A percentile compares a stretch with the other conserved stretches of the same genome.
Evolutionary conservation across 2,888 invertebrate species (phyloP).

Genomic region (Seira ritae): DNA sequence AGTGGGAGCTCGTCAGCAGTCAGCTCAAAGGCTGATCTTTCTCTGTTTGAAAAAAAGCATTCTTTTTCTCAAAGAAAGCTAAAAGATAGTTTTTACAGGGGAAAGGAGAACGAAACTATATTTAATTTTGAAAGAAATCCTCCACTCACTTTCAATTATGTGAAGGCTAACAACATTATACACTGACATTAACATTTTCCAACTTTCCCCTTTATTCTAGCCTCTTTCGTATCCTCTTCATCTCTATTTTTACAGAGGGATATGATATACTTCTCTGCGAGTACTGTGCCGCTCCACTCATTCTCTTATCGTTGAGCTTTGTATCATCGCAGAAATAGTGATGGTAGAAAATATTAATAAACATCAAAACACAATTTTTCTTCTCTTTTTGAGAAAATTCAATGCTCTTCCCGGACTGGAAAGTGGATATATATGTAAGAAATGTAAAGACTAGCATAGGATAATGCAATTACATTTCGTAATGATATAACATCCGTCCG

Average conservation of each 20-base stretch:
- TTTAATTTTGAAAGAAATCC: slow-evolving; percentile 67
- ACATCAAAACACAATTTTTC: neutral
- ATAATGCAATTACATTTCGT: neutral
- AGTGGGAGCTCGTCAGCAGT: slow-evolving; percentile 40
- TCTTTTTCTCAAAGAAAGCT: neutral
- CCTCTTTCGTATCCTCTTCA: slow-evolving; percentile 38
- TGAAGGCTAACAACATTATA: slow-evolving; percentile 67
- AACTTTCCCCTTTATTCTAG: slow-evolving; percentile 59
- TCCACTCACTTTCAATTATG: slow-evolving; percentile 68
- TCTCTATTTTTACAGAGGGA: too few species aligned
- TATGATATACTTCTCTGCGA: neutral
- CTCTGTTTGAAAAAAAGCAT: slow-evolving; percentile 20
- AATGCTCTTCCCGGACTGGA: too few species aligned
- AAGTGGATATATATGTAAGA: too few species aligned
- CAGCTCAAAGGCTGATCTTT: slow-evolving; percentile 64
- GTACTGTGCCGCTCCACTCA: slow-evolving; percentile 22
- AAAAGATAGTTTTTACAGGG: slow-evolving; percentile 14
- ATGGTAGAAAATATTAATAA: neutral
- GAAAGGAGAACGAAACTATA: slow-evolving; percentile 58
- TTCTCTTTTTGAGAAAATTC: too few species aligned
- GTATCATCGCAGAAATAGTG: neutral
- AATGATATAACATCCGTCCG: neutral
- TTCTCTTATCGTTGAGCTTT: neutral
- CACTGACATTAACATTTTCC: slow-evolving; percentile 67
- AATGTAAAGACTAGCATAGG: neutral